Percentiles rank a stretch among this genome's conserved stretches.
phyloP scores from a whole-genome alignment of 2,888 invertebrate species.

The Cheilosia vernalis region DNA sequence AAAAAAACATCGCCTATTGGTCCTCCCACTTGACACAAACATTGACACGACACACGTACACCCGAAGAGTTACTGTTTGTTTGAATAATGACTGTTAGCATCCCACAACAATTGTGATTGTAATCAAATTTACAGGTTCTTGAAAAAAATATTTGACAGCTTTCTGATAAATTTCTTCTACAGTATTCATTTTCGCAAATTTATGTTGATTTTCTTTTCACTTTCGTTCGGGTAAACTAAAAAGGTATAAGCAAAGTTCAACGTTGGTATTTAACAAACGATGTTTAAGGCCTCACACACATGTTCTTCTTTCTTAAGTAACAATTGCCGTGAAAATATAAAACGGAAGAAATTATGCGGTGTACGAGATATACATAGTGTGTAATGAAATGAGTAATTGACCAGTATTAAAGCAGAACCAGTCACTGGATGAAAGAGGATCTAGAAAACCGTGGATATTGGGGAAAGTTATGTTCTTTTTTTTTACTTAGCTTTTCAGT shows the following conservation, averaged over 20 bases:
- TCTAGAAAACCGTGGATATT: slow-evolving; percentile 33
- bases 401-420: slow-evolving; percentile 21
- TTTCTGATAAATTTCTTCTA: slow-evolving; percentile 38
- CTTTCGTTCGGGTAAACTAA: slow-evolving; percentile 28
- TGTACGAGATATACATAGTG: slow-evolving; percentile 2
- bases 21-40: slow-evolving; percentile 7
- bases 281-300: slow-evolving; percentile 66
- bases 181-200: slow-evolving; percentile 34
- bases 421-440: slow-evolving; percentile 33
- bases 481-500: slow-evolving; percentile 3
- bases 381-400: slow-evolving; percentile 23
- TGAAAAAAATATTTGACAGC: neutral
- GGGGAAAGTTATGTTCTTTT: slow-evolving; percentile 31
- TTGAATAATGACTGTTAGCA: slow-evolving; percentile 28
- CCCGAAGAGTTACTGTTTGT: slow-evolving; percentile 40
- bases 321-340: slow-evolving; percentile 25
- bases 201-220: slow-evolving; percentile 19
- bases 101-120: slow-evolving; percentile 35
- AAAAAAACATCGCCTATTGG: slow-evolving; percentile 19
- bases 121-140: slow-evolving; percentile 13
- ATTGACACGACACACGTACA: slow-evolving; percentile 25
- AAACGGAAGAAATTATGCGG: neutral
- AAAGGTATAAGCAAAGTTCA: slow-evolving; percentile 38
- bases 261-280: slow-evolving; percentile 73
- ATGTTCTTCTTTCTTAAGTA: slow-evolving; percentile 63